phyloP scores from a whole-genome alignment of 1,140 invertebrate species.

The Diorhabda carinulata region DNA sequence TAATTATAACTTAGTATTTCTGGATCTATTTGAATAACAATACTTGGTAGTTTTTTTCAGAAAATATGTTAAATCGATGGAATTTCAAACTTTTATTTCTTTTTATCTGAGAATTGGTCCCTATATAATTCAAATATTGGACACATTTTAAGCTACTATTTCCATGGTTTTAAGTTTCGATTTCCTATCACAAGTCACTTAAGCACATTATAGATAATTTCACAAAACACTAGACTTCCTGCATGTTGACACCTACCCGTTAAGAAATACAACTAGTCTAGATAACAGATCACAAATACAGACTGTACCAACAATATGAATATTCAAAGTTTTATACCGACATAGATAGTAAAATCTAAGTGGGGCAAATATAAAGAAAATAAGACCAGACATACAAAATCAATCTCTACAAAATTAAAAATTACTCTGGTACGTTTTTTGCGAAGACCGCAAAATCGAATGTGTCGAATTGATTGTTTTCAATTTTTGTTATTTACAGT shows the following conservation, averaged over 20 bases:
- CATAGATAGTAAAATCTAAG: not conserved
- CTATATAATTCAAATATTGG: no score
- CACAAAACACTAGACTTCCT: not conserved
- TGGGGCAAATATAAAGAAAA: not conserved
- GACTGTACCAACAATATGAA: not conserved
- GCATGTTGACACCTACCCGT: not conserved
- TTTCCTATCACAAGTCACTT: not conserved
- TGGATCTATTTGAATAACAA: no score
- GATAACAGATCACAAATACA: not conserved
- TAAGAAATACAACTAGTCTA: not conserved
- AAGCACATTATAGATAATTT: not conserved
- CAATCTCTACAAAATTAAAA: conserved; percentile 1
- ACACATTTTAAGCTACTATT: no score
- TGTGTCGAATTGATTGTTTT: not conserved
- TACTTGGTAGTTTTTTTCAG: no score
- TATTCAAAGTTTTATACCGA: not conserved
- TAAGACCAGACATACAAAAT: not conserved
- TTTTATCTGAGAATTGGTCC: no score
- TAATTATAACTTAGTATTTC: no score
- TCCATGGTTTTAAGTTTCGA: no score
- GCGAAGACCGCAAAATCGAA: not conserved
- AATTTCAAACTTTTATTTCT: no score
- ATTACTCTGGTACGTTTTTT: not conserved
- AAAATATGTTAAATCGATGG: no score
- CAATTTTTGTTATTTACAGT: conserved; percentile 1